Percentiles rank a stretch among this genome's conserved stretches.
Conservation (phyloP, 2,113 vertebrate genomes). For the Antechinus flavipes region DNA sequence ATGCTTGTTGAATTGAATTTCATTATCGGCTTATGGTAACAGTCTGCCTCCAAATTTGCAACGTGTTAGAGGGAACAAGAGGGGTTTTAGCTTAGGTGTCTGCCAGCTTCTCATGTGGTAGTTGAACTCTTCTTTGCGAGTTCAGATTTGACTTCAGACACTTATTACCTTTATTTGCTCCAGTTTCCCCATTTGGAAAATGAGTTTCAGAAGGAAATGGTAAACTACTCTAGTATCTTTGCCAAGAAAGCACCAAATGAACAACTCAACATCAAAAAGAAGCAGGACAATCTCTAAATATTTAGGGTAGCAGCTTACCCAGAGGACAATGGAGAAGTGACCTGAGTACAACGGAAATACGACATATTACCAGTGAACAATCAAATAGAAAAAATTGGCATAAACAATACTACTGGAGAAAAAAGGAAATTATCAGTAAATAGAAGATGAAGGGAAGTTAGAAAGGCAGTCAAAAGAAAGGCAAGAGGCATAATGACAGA, state of each 20-base stretch:
- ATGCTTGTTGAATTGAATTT: not conserved
- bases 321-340: not conserved
- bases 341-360: not conserved
- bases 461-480: not conserved
- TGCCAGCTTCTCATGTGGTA: slow-evolving; percentile 83
- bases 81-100: slow-evolving; percentile 84
- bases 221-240: no score
- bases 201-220: no score
- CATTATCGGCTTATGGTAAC: not conserved
- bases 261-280: no score
- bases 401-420: not conserved
- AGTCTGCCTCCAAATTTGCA: not conserved
- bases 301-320: not conserved
- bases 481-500: not conserved
- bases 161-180: not conserved
- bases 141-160: not conserved
- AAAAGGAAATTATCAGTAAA: not conserved
- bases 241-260: no score
- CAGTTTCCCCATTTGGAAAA: no score
- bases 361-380: not conserved
- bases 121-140: not conserved
- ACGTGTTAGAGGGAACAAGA: slow-evolving; percentile 61
- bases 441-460: not conserved
- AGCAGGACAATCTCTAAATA: not conserved
- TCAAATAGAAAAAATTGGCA: not conserved